These are phyloP conservation scores for Folsomia manolachei DNA, from an alignment of 2,888 invertebrate genomes.

Conservation along the genomic window DNA sequence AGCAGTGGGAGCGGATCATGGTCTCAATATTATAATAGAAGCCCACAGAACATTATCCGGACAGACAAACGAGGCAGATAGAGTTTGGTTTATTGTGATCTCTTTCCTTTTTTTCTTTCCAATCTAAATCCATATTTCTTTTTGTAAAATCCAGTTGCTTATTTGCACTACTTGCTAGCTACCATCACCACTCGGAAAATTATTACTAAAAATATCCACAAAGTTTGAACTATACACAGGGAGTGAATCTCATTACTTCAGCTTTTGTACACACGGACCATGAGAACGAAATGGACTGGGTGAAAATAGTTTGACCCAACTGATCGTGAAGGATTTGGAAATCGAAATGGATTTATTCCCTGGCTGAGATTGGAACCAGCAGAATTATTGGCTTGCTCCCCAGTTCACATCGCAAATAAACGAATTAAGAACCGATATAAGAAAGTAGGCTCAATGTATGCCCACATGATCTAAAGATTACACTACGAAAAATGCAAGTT, in stretches of 20 bases:
- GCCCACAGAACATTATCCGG: background rate
- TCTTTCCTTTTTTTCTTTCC: too few species aligned
- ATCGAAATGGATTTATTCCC: conserved; percentile 11
- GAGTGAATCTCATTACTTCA: conserved; percentile 1
- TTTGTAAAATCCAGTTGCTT: background rate
- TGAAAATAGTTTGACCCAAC: conserved; percentile 16
- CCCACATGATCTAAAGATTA: too few species aligned
- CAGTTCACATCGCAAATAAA: conserved; percentile 5
- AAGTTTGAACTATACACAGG: background rate
- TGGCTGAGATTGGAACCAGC: conserved; percentile 9
- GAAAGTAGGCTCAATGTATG: too few species aligned
- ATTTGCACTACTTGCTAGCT: too few species aligned
- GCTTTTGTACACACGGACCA: background rate
- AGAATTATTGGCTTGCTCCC: conserved; percentile 16
- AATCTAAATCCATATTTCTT: background rate
- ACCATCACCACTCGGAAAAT: background rate
- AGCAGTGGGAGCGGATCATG: background rate
- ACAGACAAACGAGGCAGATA: background rate
- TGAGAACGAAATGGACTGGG: background rate
- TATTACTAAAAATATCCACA: conserved; percentile 3
- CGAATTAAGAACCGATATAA: too few species aligned
- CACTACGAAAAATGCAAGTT: too few species aligned
- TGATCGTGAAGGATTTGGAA: conserved; percentile 15
- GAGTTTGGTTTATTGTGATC: conserved; percentile 3
- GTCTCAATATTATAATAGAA: conserved; percentile 5